phyloP scores from a whole-genome alignment of 2,113 vertebrate species.

The Todiramphus saurophagus region DNA sequence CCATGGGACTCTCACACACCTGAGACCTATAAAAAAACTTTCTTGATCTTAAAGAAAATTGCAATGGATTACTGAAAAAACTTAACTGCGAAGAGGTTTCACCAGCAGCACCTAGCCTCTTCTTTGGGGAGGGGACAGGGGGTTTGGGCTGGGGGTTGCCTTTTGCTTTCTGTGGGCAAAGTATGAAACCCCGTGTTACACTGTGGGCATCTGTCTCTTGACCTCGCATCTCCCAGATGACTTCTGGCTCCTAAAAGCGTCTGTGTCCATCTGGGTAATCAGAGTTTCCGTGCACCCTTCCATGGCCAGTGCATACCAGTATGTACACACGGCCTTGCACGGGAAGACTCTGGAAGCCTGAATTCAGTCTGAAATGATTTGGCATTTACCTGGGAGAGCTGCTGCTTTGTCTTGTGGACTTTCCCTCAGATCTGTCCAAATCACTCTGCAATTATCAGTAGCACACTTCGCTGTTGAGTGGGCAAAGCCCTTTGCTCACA shows the following conservation, averaged over 20 bases:
- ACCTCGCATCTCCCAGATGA: background rate
- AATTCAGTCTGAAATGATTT: background rate
- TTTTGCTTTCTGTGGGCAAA: background rate
- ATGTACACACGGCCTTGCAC: background rate
- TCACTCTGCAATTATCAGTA: background rate
- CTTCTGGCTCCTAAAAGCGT: background rate
- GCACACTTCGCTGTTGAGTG: background rate
- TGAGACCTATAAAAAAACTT: background rate
- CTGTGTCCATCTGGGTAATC: background rate
- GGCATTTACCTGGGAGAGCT: background rate
- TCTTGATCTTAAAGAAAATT: background rate
- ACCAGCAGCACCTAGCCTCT: background rate
- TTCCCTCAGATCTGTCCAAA: background rate
- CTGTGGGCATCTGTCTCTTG: background rate
- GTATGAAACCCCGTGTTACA: background rate
- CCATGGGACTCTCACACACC: background rate
- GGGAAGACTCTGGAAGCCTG: background rate
- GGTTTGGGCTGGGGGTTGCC: background rate
- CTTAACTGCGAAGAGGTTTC: background rate
- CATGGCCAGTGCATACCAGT: background rate
- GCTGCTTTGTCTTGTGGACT: background rate
- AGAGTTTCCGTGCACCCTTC: background rate
- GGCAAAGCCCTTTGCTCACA: background rate
- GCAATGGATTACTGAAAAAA: background rate
- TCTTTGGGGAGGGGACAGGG: background rate